These are phyloP conservation scores for Cichladusa arquata DNA, from an alignment of 2,113 vertebrate species.

Conservation along the genomic window DNA sequence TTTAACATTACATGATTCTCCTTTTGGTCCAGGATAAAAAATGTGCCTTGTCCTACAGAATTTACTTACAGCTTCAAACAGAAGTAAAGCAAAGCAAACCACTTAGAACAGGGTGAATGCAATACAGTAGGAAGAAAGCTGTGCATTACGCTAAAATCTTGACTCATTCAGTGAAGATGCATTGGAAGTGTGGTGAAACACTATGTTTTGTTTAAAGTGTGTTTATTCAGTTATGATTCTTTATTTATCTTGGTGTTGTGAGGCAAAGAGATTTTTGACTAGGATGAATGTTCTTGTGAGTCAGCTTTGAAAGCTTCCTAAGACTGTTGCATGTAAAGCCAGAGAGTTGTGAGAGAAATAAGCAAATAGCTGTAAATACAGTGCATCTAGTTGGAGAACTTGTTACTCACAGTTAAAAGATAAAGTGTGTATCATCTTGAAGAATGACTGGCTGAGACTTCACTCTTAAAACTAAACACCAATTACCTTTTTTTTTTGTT, in stretches of 20 bases:
- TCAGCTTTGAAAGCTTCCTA: neutral
- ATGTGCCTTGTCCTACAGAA: neutral
- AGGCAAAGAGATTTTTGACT: neutral
- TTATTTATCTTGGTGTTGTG: neutral
- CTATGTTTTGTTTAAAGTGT: neutral
- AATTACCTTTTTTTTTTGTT: neutral
- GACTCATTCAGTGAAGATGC: neutral
- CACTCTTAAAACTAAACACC: neutral
- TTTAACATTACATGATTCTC: neutral
- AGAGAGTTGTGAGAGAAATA: neutral
- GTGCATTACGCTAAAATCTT: neutral
- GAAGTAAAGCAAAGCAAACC: neutral
- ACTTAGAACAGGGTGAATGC: neutral
- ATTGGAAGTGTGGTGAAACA: neutral
- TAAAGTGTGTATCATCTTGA: neutral
- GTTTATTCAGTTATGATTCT: neutral
- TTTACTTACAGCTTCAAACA: neutral
- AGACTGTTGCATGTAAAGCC: neutral
- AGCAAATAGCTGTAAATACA: neutral
- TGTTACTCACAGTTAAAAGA: neutral
- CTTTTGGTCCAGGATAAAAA: neutral
- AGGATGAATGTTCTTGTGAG: neutral
- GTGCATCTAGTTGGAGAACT: neutral
- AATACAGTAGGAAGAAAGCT: neutral
- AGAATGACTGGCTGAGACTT: neutral